These are phyloP conservation scores for Temnothorax ravouxi DNA, from an alignment of 2,888 invertebrate species.

Conservation along the genomic window DNA sequence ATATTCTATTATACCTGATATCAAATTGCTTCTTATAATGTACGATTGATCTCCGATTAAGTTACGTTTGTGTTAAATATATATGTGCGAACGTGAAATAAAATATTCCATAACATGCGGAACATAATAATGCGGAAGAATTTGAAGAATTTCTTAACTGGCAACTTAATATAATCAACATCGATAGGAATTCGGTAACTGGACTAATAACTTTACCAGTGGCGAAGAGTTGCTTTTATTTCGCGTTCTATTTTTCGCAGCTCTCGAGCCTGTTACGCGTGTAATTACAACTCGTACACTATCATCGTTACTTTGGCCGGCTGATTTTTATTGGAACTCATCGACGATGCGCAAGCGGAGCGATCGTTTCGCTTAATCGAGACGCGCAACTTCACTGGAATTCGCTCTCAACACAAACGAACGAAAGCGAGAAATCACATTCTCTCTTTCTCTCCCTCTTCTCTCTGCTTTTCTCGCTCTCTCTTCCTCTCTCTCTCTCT, in stretches of 20 bases:
- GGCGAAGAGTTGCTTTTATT: neutral
- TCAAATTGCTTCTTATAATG: constrained; percentile 13
- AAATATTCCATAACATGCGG: neutral
- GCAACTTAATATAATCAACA: constrained; percentile 20
- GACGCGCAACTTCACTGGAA: constrained; percentile 25
- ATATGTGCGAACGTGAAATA: neutral
- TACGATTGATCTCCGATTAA: constrained; percentile 8
- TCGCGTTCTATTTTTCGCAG: constrained; percentile 34
- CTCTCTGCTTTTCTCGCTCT: no score
- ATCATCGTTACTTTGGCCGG: constrained; percentile 22
- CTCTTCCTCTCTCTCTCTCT: no score
- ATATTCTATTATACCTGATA: neutral
- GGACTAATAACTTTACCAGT: constrained; percentile 25
- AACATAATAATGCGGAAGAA: constrained; percentile 23
- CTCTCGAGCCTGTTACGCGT: constrained; percentile 20
- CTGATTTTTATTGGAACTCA: constrained; percentile 42
- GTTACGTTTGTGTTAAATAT: neutral
- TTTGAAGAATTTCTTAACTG: constrained; percentile 18
- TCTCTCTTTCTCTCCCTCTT: neutral
- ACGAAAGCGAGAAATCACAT: constrained; percentile 21
- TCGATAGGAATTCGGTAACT: constrained; percentile 30
- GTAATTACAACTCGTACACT: constrained; percentile 25
- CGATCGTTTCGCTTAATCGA: constrained; percentile 42
- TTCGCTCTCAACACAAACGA: constrained; percentile 10
- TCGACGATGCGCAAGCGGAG: constrained; percentile 2